Base-by-base conservation (phyloP, 2,113 vertebrate species). In the Zingel zingel region DNA sequence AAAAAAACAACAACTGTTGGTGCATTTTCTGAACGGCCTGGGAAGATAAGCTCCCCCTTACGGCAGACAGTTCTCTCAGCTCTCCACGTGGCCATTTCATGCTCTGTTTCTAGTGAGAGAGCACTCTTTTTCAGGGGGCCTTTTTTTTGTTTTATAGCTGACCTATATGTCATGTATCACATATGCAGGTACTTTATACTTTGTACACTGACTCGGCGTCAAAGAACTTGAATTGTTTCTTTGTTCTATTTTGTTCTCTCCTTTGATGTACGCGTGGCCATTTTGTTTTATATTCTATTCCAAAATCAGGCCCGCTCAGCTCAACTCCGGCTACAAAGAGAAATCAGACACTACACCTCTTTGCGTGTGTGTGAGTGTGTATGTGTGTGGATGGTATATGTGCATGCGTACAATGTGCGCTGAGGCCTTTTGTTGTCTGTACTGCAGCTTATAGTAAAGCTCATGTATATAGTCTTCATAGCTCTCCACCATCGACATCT, bases 121-220 rank as follows among this genome's bases (percentile, higher is more conserved):
- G 86, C 73, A 59, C 88, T 90, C 84, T 90, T 92, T 88, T 90
- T 91, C 86, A 90, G 90, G 93, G 92, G 92, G 92, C 71, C 82
- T 76, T 83, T 93, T 79, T 63, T 78, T 69, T 72, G 83, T 89
- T 91, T 77, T 88, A 90, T 94, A 94, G 92, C 90, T 91, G 89
- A 94, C 91, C 90, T 91, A 91, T 92, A 93, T 82, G 91, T 93
- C 90, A 92, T 88, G 91, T 94, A 94, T 92, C 92, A 94, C 91
- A 94, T 94, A 92, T 91, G 88, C 95, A 96, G 88, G 94, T 94
- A 94, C 94, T 93, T 93, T 93, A 94, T 95, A 93, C 86, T 94
- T 92, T 94, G 88, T 93, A 86, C 94, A 93, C 84, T 86, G 92
- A 94, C 88, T 93, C 57, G 47, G 84, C 88, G 90, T 94, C 89